These are phyloP conservation scores for Xanthorhoe designata DNA, from an alignment of 2,888 invertebrate species.

Conservation along the genomic window DNA sequence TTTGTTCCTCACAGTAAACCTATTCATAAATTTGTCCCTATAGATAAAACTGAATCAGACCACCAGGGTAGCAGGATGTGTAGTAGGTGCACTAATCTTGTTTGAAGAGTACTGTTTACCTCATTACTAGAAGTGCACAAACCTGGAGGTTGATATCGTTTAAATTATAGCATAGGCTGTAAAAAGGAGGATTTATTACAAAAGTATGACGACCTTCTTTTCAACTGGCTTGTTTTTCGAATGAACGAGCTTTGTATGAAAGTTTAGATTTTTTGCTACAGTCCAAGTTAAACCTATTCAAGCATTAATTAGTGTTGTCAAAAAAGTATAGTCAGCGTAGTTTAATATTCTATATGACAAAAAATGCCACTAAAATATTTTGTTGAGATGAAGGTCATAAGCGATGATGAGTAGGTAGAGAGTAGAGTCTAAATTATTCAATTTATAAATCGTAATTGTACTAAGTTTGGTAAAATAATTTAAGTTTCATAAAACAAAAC, in stretches of 20 bases:
- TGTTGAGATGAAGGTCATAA: background rate
- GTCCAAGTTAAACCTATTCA: background rate
- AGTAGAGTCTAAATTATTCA: no score
- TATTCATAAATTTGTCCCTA: constrained; percentile 77
- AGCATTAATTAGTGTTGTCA: background rate
- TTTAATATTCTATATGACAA: background rate
- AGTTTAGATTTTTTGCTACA: no score
- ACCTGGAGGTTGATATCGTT: constrained; percentile 17
- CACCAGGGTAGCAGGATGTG: constrained; percentile 82
- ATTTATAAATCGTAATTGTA: background rate
- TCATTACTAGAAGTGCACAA: constrained; percentile 54
- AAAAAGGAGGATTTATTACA: constrained; percentile 1
- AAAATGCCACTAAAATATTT: background rate
- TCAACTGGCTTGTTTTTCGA: no score
- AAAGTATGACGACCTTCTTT: no score
- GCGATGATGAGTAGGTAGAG: no score
- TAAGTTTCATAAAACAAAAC: background rate
- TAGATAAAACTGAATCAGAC: constrained; percentile 76
- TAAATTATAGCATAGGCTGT: constrained; percentile 21
- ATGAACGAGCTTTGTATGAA: no score
- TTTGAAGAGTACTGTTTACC: constrained; percentile 62
- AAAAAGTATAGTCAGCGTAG: background rate
- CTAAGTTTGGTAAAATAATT: background rate
- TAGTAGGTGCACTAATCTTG: constrained; percentile 74
- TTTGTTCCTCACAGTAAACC: constrained; percentile 62